These are phyloP conservation scores for Drosophila mauritiana DNA, from an alignment of 1,140 invertebrate genomes.

Conservation along the genomic window DNA sequence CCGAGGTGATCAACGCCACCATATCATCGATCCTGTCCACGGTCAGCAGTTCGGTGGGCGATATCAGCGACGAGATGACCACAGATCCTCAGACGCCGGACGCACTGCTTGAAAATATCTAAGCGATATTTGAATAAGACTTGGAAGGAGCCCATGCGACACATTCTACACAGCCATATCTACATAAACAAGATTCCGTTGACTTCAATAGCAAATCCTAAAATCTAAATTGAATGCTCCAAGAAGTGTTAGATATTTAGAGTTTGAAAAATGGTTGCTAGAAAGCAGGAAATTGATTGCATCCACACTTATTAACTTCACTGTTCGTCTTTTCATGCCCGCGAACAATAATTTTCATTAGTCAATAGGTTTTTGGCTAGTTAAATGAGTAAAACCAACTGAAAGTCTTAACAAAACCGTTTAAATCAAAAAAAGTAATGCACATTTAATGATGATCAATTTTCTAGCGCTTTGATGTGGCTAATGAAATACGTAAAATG, in stretches of 20 bases:
- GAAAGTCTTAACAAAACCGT: no score
- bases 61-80: slow-evolving; percentile 73
- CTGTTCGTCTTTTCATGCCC: no score
- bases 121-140: slow-evolving; percentile 22
- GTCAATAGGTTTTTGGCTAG: no score
- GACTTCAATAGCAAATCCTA: background rate
- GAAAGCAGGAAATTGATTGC: no score
- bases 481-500: background rate
- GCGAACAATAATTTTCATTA: no score
- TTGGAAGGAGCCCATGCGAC: background rate
- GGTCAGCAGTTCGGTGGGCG: slow-evolving; percentile 66
- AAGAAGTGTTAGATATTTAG: background rate
- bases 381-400: no score
- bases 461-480: background rate
- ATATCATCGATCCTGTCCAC: slow-evolving; percentile 66
- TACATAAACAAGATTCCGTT: slow-evolving; percentile 1
- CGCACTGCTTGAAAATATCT: slow-evolving; percentile 77
- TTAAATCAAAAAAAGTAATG: no score
- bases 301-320: no score
- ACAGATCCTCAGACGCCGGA: slow-evolving; percentile 79
- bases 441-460: no score
- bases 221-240: background rate
- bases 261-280: no score
- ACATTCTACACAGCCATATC: slow-evolving; percentile 14
- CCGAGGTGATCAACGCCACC: slow-evolving; percentile 68